Percentiles rank a stretch among this genome's conserved stretches.
Evolutionary conservation across 2,113 vertebrate genomes (phyloP).

Genomic region (Protobothrops flavoviridis): DNA sequence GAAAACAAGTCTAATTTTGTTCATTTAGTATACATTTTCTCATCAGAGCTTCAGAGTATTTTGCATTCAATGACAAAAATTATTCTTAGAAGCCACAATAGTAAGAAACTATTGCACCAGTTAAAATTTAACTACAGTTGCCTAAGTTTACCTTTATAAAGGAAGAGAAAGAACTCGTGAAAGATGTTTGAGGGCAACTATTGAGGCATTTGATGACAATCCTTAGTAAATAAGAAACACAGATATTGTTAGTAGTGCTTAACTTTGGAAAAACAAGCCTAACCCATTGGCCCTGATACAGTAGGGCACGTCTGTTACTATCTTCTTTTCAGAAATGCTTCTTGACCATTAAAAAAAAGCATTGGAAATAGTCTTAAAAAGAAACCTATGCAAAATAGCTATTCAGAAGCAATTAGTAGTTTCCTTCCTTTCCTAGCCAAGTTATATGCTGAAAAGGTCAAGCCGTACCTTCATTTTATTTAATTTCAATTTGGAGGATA

Average conservation of each 20-base stretch:
- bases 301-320: neutral
- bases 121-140: neutral
- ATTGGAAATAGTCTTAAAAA: neutral
- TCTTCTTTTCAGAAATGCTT: conserved; percentile 9
- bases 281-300: conserved; percentile 13
- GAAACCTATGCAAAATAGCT: conserved; percentile 21
- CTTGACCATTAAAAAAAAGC: neutral
- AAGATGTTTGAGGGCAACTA: neutral
- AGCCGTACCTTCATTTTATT: conserved; percentile 18
- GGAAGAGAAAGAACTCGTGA: neutral
- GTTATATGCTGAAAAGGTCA: conserved; percentile 27
- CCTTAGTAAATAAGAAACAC: neutral
- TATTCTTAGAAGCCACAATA: neutral
- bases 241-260: neutral
- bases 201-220: neutral
- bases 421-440: conserved; percentile 17
- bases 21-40: neutral
- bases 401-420: conserved; percentile 30
- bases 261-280: conserved; percentile 26
- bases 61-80: neutral
- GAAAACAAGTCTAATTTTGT: neutral
- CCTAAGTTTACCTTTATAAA: neutral
- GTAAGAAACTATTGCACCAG: neutral
- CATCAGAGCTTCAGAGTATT: neutral
- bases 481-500: conserved; percentile 41